These are phyloP conservation scores for rat (Rattus norvegicus) DNA, from an alignment of 2,113 vertebrate genomes.

Conservation along the genomic window DNA sequence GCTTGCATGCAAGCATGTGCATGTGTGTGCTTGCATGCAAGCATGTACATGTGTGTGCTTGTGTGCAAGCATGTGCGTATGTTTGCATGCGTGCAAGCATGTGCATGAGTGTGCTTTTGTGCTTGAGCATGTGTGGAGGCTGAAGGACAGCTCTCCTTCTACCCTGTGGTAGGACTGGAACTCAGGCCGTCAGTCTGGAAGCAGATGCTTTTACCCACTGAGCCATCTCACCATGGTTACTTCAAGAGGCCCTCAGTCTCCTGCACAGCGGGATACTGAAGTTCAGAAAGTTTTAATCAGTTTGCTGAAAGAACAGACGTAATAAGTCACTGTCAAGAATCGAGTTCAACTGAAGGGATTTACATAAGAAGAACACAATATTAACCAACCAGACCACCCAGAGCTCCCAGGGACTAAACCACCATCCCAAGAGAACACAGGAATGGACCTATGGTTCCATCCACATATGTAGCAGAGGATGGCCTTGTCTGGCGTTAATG, in stretches of 20 bases:
- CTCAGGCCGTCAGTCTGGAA: not conserved
- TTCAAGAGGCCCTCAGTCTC: not conserved
- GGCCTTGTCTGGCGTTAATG: too few relatives aligned
- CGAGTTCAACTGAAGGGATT: not conserved
- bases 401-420: too few relatives aligned
- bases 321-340: not conserved
- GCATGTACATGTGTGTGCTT: not conserved
- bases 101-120: not conserved
- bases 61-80: too few relatives aligned
- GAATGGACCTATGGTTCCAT: too few relatives aligned
- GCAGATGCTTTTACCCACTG: not conserved
- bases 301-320: not conserved
- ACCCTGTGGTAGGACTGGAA: not conserved
- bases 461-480: too few relatives aligned
- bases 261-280: not conserved
- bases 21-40: fast-evolving
- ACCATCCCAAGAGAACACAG: too few relatives aligned
- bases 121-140: not conserved
- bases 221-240: not conserved
- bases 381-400: too few relatives aligned
- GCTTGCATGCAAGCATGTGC: not conserved
- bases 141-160: not conserved
- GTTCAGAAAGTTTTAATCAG: not conserved
- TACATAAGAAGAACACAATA: too few relatives aligned
- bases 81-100: not conserved